Conservation (phyloP, 2,797 vertebrate species). For the Amblyopsis hoosieri region DNA sequence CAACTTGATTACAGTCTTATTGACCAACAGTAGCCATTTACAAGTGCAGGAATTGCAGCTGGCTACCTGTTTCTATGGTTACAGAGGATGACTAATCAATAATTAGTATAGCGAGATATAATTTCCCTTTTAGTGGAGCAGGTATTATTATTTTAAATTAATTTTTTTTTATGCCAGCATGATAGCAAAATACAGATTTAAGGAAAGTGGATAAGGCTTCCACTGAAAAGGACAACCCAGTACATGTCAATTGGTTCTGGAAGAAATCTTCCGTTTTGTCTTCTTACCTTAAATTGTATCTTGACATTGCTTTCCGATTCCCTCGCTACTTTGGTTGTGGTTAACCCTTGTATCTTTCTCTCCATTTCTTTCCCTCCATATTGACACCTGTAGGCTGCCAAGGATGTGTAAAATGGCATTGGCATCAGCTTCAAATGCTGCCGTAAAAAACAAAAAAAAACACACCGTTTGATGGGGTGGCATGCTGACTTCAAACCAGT, state of each 20-base stretch:
- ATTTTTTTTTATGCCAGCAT: constrained; percentile 20
- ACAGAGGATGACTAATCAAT: constrained; percentile 50
- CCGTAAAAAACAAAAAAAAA: constrained; percentile 28
- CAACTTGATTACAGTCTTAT: constrained; percentile 8
- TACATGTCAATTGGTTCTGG: constrained; percentile 19
- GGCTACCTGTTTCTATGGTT: constrained; percentile 69
- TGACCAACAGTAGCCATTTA: constrained; percentile 38
- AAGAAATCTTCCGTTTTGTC: constrained; percentile 8
- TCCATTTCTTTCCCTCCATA: constrained; percentile 10
- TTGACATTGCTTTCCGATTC: not conserved
- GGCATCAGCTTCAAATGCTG: constrained; percentile 36
- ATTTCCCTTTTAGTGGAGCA: constrained; percentile 40
- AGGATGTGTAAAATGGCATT: constrained; percentile 47
- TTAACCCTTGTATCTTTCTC: constrained; percentile 17
- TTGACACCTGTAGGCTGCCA: constrained; percentile 49
- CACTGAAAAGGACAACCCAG: constrained; percentile 27
- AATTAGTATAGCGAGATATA: constrained; percentile 47
- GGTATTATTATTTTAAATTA: constrained; percentile 1
- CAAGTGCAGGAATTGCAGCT: constrained; percentile 42
- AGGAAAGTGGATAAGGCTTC: constrained; percentile 19
- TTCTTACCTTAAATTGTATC: not conserved
- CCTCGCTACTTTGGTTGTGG: constrained; percentile 6
- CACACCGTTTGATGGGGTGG: constrained; percentile 44
- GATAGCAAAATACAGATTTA: constrained; percentile 56
- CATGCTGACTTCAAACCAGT: constrained; percentile 51